Percentiles rank a stretch among this genome's conserved stretches.
phyloP scores from a whole-genome alignment of 2,888 invertebrate genomes.

The Cephalotes varians region DNA sequence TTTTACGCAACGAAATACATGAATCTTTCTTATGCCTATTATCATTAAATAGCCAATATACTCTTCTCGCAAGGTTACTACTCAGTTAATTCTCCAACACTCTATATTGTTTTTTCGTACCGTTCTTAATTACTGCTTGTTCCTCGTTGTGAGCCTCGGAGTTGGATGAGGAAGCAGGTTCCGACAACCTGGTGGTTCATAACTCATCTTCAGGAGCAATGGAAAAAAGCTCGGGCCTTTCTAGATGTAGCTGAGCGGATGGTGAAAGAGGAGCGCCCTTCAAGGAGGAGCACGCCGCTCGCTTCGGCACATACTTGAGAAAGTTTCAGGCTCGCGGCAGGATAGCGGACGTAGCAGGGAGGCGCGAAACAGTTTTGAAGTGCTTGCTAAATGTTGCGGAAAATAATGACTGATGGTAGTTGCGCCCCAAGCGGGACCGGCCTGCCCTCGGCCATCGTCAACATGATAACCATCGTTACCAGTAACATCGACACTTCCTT shows the following conservation, averaged over 20 bases:
- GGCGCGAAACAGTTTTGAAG: slow-evolving; percentile 84
- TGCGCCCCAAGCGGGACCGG: slow-evolving; percentile 65
- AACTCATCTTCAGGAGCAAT: slow-evolving; percentile 79
- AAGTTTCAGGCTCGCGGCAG: slow-evolving; percentile 80
- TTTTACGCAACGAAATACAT: not conserved
- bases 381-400: slow-evolving; percentile 85
- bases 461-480: slow-evolving; percentile 66
- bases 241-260: slow-evolving; percentile 59
- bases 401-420: slow-evolving; percentile 85
- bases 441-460: slow-evolving; percentile 67
- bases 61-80: slow-evolving; percentile 13
- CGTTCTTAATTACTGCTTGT: slow-evolving; percentile 78
- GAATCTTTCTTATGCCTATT: not conserved
- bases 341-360: slow-evolving; percentile 78
- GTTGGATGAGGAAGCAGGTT: slow-evolving; percentile 75
- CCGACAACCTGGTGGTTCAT: slow-evolving; percentile 77
- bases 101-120: slow-evolving; percentile 65
- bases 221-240: slow-evolving; percentile 70
- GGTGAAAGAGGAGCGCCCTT: slow-evolving; percentile 58
- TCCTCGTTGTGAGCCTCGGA: slow-evolving; percentile 63
- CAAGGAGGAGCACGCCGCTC: slow-evolving; percentile 68
- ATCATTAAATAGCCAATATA: slow-evolving; percentile 47
- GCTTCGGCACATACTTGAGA: slow-evolving; percentile 84
- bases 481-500: slow-evolving; percentile 70
- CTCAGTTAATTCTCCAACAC: slow-evolving; percentile 63